Conservation (phyloP, 2,113 vertebrate genomes). For the Oophaga pumilio region DNA sequence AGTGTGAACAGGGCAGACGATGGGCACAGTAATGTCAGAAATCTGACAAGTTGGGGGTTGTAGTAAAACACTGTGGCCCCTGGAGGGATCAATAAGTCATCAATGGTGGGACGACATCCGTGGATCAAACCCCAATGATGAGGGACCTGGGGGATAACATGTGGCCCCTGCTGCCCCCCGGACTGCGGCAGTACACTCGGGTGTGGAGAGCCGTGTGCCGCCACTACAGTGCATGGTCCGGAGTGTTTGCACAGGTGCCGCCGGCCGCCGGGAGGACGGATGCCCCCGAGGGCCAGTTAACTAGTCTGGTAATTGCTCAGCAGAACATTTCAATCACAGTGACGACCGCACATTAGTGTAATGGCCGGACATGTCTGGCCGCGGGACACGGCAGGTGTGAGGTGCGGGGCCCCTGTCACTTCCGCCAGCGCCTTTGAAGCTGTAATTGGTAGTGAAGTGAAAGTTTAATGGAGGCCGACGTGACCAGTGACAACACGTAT, state of each 20-base stretch:
- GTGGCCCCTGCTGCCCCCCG: too few species aligned
- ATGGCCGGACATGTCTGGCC: not conserved
- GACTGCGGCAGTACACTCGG: too few species aligned
- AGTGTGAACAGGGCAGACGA: too few species aligned
- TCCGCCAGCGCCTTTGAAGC: not conserved
- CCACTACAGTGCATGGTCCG: too few species aligned
- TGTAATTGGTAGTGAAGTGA: not conserved
- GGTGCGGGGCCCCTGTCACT: not conserved
- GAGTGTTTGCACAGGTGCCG: not conserved
- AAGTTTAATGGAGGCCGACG: not conserved
- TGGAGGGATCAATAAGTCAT: too few species aligned
- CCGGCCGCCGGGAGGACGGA: not conserved
- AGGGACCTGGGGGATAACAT: too few species aligned
- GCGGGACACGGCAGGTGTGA: not conserved
- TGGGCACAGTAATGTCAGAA: too few species aligned
- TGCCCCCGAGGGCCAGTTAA: not conserved
- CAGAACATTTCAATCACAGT: not conserved
- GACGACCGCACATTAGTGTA: not conserved
- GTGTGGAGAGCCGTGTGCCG: too few species aligned
- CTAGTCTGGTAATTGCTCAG: not conserved
- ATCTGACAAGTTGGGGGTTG: too few species aligned
- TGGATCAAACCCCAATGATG: too few species aligned
- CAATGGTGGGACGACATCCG: too few species aligned
- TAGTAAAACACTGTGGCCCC: too few species aligned
- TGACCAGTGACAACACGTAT: not conserved